Conservation (phyloP, 2,797 vertebrate species). For the Nannoperca obscura region DNA sequence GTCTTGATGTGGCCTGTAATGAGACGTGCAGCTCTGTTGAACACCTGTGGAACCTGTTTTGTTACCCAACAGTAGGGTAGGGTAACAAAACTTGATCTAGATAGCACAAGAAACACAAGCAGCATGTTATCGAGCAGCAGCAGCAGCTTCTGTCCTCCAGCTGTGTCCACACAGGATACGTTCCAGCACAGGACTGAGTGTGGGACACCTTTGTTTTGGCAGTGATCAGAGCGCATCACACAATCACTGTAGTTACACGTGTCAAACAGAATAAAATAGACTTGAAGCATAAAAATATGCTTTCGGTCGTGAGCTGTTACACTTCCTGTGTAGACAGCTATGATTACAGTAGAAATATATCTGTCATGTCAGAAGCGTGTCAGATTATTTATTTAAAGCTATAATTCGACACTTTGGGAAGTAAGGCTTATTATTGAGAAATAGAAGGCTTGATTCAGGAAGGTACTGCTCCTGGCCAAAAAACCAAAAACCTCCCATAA, state of each 20-base stretch:
- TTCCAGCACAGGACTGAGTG: not conserved
- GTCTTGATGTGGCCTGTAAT: too few relatives aligned
- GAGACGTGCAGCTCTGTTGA: too few relatives aligned
- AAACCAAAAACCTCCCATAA: not conserved
- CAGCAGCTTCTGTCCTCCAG: not conserved
- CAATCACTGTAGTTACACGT: not conserved
- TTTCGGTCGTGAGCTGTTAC: not conserved
- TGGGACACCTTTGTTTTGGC: not conserved
- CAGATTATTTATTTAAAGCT: conserved; percentile 30
- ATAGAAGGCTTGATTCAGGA: not conserved
- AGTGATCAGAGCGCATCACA: not conserved
- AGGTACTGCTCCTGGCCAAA: not conserved
- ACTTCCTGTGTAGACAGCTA: not conserved
- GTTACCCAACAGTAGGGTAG: too few relatives aligned
- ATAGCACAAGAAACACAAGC: not conserved
- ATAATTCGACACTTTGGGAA: not conserved
- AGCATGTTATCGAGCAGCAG: not conserved
- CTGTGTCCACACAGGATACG: not conserved
- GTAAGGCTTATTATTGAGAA: not conserved
- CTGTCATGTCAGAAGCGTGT: too few relatives aligned
- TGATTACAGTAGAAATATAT: not conserved
- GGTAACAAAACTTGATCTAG: too few relatives aligned
- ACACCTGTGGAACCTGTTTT: too few relatives aligned
- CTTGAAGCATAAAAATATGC: not conserved
- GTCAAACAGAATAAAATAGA: not conserved